These are phyloP conservation scores for Ranitomeya imitator DNA, from an alignment of 2,113 vertebrate species.

Conservation along the genomic window DNA sequence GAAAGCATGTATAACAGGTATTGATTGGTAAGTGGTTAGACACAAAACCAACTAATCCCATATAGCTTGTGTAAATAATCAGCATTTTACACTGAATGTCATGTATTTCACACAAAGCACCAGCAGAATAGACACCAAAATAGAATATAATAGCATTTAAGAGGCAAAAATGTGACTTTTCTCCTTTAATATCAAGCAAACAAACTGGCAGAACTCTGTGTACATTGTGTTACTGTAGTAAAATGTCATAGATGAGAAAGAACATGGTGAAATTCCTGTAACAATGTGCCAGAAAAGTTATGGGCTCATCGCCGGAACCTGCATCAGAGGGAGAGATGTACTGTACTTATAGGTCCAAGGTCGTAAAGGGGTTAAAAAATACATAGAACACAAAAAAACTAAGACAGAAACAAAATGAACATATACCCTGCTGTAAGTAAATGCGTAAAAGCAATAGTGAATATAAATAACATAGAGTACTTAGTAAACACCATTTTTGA, in stretches of 20 bases:
- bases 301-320: no score
- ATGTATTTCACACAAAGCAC: constrained; percentile 1
- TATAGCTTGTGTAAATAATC: constrained; percentile 1
- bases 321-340: no score
- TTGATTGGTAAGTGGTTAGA: neutral
- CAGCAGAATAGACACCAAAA: constrained; percentile 23
- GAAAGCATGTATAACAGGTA: neutral
- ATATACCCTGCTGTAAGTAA: no score
- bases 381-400: no score
- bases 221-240: neutral
- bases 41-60: neutral
- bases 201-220: neutral
- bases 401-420: no score
- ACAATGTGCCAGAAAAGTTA: no score
- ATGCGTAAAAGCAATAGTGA: no score
- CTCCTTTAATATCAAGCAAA: neutral
- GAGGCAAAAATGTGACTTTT: constrained; percentile 30
- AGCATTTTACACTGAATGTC: constrained; percentile 13
- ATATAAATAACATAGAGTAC: no score
- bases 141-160: neutral
- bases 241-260: neutral
- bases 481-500: no score
- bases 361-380: no score
- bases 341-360: no score
- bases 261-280: neutral